These are phyloP conservation scores for Botia kubotai DNA, from an alignment of 2,797 vertebrate species.

Conservation along the genomic window DNA sequence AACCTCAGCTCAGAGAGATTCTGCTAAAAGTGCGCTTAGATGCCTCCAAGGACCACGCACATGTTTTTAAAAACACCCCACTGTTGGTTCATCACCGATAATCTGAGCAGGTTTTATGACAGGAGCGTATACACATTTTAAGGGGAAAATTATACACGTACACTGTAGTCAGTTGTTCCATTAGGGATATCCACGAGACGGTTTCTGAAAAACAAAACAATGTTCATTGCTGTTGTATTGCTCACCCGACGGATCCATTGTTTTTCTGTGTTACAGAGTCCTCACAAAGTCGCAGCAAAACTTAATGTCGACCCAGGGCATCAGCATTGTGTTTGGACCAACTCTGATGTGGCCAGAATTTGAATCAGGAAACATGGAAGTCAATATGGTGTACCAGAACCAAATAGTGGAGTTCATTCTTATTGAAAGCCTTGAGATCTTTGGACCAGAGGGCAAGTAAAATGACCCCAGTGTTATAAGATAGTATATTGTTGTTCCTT, in stretches of 20 bases:
- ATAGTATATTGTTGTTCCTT: not conserved
- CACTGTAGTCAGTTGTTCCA: slow-evolving; percentile 18
- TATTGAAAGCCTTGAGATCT: slow-evolving; percentile 85
- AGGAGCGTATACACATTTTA: slow-evolving; percentile 32
- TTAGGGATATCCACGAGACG: not conserved
- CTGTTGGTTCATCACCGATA: slow-evolving; percentile 15
- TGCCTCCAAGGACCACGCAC: slow-evolving; percentile 46
- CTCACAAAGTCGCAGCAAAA: slow-evolving; percentile 85
- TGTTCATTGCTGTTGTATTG: not conserved
- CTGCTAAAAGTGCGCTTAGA: slow-evolving; percentile 44
- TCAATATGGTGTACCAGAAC: slow-evolving; percentile 95
- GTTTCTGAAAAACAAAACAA: not conserved
- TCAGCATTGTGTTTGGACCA: slow-evolving; percentile 94
- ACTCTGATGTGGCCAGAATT: slow-evolving; percentile 91
- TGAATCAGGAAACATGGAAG: slow-evolving; percentile 88
- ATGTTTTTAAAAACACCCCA: slow-evolving; percentile 56
- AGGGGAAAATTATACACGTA: slow-evolving; percentile 18
- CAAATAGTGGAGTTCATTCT: slow-evolving; percentile 93
- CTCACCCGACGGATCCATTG: not conserved
- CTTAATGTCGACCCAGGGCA: slow-evolving; percentile 92
- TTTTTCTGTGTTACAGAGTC: slow-evolving; percentile 79
- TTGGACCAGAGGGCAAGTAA: slow-evolving; percentile 70
- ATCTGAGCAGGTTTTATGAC: slow-evolving; percentile 34
- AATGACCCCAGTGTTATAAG: not conserved
- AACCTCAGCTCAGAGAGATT: slow-evolving; percentile 62